A percentile compares a stretch with the other conserved stretches of the same genome.
These are phyloP conservation scores for Thereva nobilitata DNA, from an alignment of 2,888 invertebrate species.

Conservation along the genomic window DNA sequence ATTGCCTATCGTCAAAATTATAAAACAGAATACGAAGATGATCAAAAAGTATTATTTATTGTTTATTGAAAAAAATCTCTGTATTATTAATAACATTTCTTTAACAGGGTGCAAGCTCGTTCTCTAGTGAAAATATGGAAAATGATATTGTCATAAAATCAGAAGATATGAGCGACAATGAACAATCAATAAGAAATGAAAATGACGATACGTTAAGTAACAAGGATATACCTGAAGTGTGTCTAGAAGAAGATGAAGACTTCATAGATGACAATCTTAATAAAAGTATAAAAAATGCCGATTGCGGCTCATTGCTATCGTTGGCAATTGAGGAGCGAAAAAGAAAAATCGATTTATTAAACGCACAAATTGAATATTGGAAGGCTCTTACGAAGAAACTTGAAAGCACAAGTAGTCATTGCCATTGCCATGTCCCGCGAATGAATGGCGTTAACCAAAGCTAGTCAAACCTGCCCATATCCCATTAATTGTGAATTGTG, in stretches of 20 bases:
- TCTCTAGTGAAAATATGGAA: conserved; percentile 48
- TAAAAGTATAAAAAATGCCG: conserved; percentile 2
- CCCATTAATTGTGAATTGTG: conserved; percentile 22
- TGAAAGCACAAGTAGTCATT: conserved; percentile 44
- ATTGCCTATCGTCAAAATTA: conserved; percentile 40
- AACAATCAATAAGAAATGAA: conserved; percentile 48
- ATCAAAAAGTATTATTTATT: conserved; percentile 51
- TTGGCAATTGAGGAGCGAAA: conserved; percentile 56
- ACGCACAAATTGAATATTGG: conserved; percentile 58
- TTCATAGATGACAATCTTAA: conserved; percentile 13
- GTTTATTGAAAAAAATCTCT: background rate
- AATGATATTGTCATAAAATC: conserved; percentile 57
- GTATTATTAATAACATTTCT: background rate
- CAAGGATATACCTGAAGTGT: conserved; percentile 56
- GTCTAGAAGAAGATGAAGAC: conserved; percentile 53
- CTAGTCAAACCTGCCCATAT: conserved; percentile 42
- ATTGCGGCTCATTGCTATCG: conserved; percentile 50
- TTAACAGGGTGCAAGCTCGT: conserved; percentile 39
- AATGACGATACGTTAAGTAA: conserved; percentile 54
- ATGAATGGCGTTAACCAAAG: conserved; percentile 48
- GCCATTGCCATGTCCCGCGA: conserved; percentile 36
- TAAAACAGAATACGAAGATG: conserved; percentile 46
- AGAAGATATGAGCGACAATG: conserved; percentile 57
- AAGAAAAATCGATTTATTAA: conserved; percentile 54
- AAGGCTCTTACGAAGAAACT: conserved; percentile 55